Conservation (phyloP, 64 coral and sea anemone genomes). For the Stichodactyla mertensii region DNA sequence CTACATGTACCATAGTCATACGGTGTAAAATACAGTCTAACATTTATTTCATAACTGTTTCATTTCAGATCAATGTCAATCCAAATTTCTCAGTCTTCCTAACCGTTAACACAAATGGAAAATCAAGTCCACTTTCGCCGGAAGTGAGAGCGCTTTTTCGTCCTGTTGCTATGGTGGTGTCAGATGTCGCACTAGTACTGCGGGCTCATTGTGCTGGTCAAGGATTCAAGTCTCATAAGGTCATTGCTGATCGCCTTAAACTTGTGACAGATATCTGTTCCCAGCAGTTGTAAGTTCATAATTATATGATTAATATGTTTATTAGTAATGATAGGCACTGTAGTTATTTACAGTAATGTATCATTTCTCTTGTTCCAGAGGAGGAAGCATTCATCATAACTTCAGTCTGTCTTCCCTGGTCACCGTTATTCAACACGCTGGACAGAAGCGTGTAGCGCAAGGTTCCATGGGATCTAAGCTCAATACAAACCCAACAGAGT, state of each 20-base stretch:
- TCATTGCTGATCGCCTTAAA: conserved; percentile 83
- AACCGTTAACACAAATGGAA: conserved; percentile 45
- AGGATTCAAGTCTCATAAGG: conserved; percentile 91
- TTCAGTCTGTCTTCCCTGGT: conserved; percentile 79
- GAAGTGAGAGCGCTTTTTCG: conserved; percentile 87
- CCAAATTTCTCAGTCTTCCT: conserved; percentile 81
- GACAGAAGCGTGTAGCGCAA: conserved; percentile 53
- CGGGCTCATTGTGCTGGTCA: conserved; percentile 93
- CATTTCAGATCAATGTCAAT: conserved; percentile 58
- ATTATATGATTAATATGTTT: not conserved
- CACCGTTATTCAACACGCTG: conserved; percentile 75
- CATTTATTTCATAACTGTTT: not conserved
- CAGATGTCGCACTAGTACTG: conserved; percentile 78
- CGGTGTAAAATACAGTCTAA: not conserved
- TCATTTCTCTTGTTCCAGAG: conserved; percentile 23
- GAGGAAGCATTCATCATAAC: conserved; percentile 60
- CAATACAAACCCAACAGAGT: conserved; percentile 29
- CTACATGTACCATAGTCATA: conserved; percentile 42
- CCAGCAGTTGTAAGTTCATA: conserved; percentile 80
- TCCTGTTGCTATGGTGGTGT: conserved; percentile 82
- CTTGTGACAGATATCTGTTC: conserved; percentile 70
- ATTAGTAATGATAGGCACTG: not conserved
- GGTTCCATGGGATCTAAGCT: conserved; percentile 73
- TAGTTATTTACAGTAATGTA: not conserved
- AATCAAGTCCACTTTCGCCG: conserved; percentile 40